Percentiles rank a stretch among this genome's conserved stretches.
phyloP scores from a whole-genome alignment of 2,797 vertebrate species.

The Nasua narica region DNA sequence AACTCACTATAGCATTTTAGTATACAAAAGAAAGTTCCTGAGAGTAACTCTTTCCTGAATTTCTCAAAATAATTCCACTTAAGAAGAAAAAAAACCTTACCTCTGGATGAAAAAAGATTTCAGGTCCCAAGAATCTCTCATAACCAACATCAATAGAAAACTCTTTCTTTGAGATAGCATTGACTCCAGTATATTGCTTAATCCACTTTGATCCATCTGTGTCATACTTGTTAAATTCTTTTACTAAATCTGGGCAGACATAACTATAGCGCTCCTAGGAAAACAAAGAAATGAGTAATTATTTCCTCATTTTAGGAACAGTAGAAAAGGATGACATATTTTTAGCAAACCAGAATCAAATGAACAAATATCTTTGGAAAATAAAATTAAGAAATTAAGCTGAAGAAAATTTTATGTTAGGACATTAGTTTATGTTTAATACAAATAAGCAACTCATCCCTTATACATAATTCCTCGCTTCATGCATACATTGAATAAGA shows the following conservation, averaged over 20 bases:
- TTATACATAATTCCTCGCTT: neutral
- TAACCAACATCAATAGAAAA: slow-evolving; percentile 98
- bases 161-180: slow-evolving; percentile 97
- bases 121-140: slow-evolving; percentile 97
- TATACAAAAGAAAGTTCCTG: slow-evolving; percentile 17
- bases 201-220: slow-evolving; percentile 98
- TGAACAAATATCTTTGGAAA: neutral
- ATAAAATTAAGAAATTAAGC: slow-evolving; percentile 35
- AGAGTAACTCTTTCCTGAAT: neutral
- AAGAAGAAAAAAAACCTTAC: slow-evolving; percentile 76
- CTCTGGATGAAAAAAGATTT: slow-evolving; percentile 99
- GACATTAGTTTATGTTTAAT: neutral
- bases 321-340: neutral
- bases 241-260: slow-evolving; percentile 97
- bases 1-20: neutral
- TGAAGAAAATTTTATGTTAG: neutral
- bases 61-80: neutral
- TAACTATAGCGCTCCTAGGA: slow-evolving; percentile 97
- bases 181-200: slow-evolving; percentile 97
- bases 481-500: neutral
- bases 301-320: neutral
- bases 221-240: slow-evolving; percentile 99
- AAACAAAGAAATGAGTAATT: slow-evolving; percentile 29
- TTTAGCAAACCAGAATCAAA: slow-evolving; percentile 12
- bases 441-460: neutral